Evolutionary conservation across 1,140 invertebrate species (phyloP).

Genomic region (Daktulosphaira vitifoliae): DNA sequence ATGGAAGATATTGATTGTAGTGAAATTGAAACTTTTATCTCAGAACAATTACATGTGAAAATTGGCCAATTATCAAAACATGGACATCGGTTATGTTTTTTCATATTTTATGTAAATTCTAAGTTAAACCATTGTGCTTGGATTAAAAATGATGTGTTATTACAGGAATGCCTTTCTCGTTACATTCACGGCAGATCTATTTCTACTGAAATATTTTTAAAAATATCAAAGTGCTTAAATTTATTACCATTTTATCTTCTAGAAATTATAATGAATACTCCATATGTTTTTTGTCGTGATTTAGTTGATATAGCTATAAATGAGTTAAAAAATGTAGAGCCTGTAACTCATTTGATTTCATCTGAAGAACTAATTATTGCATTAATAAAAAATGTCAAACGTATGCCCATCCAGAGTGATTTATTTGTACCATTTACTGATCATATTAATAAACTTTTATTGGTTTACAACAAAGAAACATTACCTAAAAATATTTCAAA

Average conservation of each 20-base stretch:
- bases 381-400: not conserved
- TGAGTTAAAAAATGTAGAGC: not conserved
- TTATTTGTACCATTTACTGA: not conserved
- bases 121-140: not conserved
- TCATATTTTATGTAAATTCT: constrained; percentile 9
- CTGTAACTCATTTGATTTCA: not conserved
- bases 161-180: not conserved
- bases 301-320: not conserved
- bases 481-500: not conserved
- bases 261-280: not conserved
- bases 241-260: not conserved
- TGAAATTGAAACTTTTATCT: too few species aligned
- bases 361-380: not conserved
- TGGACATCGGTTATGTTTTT: not conserved
- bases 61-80: not conserved
- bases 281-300: constrained; percentile 14
- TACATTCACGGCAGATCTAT: not conserved
- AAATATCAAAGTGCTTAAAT: not conserved
- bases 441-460: not conserved
- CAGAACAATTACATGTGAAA: not conserved
- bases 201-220: not conserved
- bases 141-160: not conserved
- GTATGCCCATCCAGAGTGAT: not conserved
- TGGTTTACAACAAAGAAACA: not conserved
- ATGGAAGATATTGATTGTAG: too few species aligned